Evolutionary conservation across 2,797 vertebrate species (phyloP), one percentile per base, ranked within the genome.

Genomic region (Chanos chanos): DNA sequence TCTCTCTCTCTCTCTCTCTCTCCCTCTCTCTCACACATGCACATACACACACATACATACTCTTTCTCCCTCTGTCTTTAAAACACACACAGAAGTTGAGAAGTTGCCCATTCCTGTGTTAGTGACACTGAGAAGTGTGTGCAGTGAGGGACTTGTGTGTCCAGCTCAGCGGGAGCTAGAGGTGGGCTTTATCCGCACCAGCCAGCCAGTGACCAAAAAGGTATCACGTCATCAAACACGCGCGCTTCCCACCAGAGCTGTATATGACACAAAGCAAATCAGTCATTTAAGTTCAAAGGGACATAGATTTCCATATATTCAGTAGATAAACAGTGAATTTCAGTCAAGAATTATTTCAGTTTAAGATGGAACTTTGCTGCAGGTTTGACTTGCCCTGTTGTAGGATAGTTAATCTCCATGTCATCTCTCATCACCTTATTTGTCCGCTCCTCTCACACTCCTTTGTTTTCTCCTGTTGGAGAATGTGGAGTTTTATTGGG

Each of bases 171-270:
- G 90, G 9, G 85, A 92, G 62, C 81, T 98, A 71, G 84, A 82
- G 3, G 84, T 99, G 2, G 94, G 95, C 76, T 94, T 88, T 33
- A 87, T 97, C 39, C 64, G 64, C 16, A 83, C 87, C 50, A 56
- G 81, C 25, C 83, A 74, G 58, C 54, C 76, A n/a, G 61, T 77
- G 0, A n/a, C 63, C 0, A 95, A 89, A 75, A 94, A 94, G 92
- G 95, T 93, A 68, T 63, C 30, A 6, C 30, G 47, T 15, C 15
- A 41, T 37, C 16, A 51, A 12, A 44, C 18, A 25, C 34, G 54
- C n/a, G 39, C 18, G 24, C 43, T 24, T n/a, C n/a, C n/a, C n/a
- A n/a, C n/a, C n/a, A n/a, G n/a, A n/a, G n/a, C n/a, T n/a, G n/a
- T n/a, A n/a, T n/a, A n/a, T n/a, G n/a, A n/a, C n/a, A n/a, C n/a